phyloP scores from a whole-genome alignment of 2,797 vertebrate species.

The Scyliorhinus canicula region DNA sequence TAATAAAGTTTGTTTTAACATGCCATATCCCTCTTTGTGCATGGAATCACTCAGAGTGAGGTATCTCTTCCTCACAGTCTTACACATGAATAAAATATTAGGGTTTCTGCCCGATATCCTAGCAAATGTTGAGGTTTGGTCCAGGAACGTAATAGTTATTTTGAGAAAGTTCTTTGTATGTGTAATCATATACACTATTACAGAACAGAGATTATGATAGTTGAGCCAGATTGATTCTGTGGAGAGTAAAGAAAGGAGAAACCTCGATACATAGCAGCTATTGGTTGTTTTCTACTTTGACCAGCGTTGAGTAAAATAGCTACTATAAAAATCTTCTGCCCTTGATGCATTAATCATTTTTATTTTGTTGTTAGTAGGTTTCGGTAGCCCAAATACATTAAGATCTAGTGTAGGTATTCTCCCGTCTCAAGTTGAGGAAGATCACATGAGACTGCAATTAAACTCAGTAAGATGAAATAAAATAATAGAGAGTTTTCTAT shows the following conservation, averaged over 20 bases:
- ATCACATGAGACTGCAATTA: too few species aligned
- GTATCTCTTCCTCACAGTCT: too few species aligned
- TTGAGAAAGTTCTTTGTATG: background rate
- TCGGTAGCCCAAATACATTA: background rate
- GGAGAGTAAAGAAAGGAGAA: background rate
- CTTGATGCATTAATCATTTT: background rate
- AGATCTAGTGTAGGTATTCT: background rate
- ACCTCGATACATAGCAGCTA: background rate
- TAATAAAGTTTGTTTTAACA: too few species aligned
- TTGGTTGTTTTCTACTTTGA: background rate
- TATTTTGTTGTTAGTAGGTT: background rate
- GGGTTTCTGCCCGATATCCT: too few species aligned
- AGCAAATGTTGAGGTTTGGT: too few species aligned
- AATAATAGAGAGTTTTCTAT: too few species aligned
- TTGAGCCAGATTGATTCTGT: background rate
- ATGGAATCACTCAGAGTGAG: too few species aligned
- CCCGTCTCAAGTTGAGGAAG: background rate
- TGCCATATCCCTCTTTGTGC: too few species aligned
- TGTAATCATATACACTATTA: background rate
- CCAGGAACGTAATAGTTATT: too few species aligned
- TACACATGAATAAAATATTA: too few species aligned
- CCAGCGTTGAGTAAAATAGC: background rate
- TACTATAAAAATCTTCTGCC: background rate
- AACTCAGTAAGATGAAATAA: too few species aligned
- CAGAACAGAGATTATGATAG: background rate